phyloP scores from a whole-genome alignment of 2,888 invertebrate species.

The Cephus sareptanus region DNA sequence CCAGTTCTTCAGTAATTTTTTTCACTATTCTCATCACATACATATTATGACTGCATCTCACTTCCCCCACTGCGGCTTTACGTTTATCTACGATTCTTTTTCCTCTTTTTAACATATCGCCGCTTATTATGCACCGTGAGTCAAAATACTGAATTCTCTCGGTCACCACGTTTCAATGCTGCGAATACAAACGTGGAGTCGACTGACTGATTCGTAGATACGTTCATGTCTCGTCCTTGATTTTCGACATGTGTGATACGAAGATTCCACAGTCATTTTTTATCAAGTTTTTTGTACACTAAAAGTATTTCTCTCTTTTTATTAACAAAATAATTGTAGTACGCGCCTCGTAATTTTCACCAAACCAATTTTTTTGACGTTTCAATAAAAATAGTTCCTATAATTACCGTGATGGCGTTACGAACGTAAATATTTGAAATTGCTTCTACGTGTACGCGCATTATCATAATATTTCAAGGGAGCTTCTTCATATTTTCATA shows the following conservation, averaged over 20 bases:
- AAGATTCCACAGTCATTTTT: background rate
- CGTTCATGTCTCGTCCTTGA: background rate
- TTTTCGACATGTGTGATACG: background rate
- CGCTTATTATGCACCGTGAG: background rate
- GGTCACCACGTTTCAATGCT: background rate
- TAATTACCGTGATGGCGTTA: background rate
- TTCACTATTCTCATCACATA: background rate
- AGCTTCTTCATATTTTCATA: background rate
- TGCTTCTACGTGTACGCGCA: background rate
- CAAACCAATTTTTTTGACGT: background rate
- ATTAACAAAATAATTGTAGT: background rate
- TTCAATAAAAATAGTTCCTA: background rate
- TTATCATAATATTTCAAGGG: background rate
- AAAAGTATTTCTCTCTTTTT: background rate
- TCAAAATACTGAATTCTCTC: background rate
- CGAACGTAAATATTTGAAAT: background rate
- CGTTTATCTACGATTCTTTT: background rate
- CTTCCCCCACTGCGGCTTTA: background rate
- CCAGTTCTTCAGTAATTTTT: background rate
- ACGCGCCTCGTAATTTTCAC: background rate
- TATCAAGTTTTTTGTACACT: background rate
- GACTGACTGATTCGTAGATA: background rate
- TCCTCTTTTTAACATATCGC: background rate
- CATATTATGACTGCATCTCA: background rate
- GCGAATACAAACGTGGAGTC: background rate